Evolutionary conservation across 2,888 invertebrate species (phyloP), one percentile per base, ranked within the genome.

Genomic region (Corbicula japonica): DNA sequence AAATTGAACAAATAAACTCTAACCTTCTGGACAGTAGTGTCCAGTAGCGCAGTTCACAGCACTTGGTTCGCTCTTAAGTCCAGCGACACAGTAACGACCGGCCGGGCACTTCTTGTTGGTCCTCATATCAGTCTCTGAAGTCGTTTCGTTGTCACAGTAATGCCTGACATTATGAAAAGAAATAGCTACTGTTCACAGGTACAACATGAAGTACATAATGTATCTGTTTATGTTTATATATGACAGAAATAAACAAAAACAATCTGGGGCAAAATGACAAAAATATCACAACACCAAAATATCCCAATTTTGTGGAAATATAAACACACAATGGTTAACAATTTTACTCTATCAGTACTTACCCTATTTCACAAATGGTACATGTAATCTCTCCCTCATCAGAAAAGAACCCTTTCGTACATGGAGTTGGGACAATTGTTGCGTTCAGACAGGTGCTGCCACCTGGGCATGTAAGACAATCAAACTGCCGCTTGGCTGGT

Each of bases 91-190:
- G 80, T 84, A 92, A 28, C 86, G 76, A 5, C 92, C 92, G 1
- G 90, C 89, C 0, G 92, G 88, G 86, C 92, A 92, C 58, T 84
- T 86, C 78, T 91, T 92, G 69, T 88, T 86, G 30, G 82, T 88
- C 66, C 87, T 66, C 92, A 92, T 92, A 50, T 86, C 90, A 21
- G 62, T 68, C 69, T 91, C 88, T n/a, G 91, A 90, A 15, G 92
- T 92, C 0, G 91, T 89, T 0, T 50, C 85, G 83, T 91, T 91
- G 85, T 92, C 92, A 88, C 92, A 93, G 80, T 92, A 93, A 78
- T 92, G 87, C 8, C 92, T 92, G 82, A 4, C 79, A 72, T 32
- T 71, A 30, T 28, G 58, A 32, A 21, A 44, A n/a, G 41, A 38
- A 12, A 38, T 38, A 38, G 41, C 15, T 12, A 18, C 15, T 12